Evolutionary conservation across 2,113 vertebrate species (phyloP).

Genomic region (Pseudopipra pipra): DNA sequence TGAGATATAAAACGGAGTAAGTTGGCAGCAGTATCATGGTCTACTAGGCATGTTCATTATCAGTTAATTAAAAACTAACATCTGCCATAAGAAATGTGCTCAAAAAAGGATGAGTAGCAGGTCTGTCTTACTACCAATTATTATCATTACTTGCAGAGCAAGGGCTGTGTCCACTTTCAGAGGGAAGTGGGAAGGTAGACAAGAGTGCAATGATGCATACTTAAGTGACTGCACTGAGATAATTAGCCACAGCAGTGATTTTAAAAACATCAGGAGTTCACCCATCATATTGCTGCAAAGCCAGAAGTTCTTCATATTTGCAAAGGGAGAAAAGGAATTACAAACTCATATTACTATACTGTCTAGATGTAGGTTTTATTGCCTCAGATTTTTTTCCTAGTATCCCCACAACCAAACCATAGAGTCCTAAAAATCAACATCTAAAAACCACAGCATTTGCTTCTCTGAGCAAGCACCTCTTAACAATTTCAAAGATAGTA

Average conservation of each 20-base stretch:
- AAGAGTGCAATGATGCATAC: constrained; percentile 43
- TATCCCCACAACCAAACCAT: neutral
- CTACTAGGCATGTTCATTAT: constrained; percentile 75
- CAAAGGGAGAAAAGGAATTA: neutral
- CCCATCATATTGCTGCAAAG: neutral
- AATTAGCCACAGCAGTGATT: constrained; percentile 66
- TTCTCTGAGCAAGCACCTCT: neutral
- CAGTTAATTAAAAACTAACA: constrained; percentile 79
- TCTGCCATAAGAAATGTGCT: constrained; percentile 73
- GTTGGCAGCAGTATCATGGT: constrained; percentile 56
- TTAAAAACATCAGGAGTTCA: neutral
- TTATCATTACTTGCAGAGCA: constrained; percentile 59
- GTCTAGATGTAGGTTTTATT: neutral
- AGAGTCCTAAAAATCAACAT: neutral
- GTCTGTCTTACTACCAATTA: constrained; percentile 72
- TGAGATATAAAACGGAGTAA: constrained; percentile 58
- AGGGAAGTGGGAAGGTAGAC: neutral
- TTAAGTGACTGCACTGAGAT: constrained; percentile 29
- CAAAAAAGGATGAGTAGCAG: constrained; percentile 67
- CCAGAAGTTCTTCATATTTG: neutral
- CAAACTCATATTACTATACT: neutral
- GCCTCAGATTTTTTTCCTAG: neutral
- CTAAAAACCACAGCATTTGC: neutral
- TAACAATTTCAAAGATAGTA: neutral
- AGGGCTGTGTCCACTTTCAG: constrained; percentile 61